These are phyloP conservation scores for Bradypodion pumilum DNA, from an alignment of 2,797 vertebrate species.

Conservation along the genomic window DNA sequence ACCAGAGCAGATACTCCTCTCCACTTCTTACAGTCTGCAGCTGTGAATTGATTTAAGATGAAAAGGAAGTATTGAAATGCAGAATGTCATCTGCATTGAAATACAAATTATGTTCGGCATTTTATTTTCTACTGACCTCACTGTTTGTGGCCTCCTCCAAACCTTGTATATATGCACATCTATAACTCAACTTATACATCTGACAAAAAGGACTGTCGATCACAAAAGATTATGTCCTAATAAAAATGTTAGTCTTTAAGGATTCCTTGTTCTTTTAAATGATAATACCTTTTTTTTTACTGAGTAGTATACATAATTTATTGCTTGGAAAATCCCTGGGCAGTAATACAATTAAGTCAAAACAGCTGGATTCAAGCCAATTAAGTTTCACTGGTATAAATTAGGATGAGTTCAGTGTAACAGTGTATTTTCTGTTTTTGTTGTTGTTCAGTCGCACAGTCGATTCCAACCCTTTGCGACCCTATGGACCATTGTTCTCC, in stretches of 20 bases:
- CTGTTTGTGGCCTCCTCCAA: neutral
- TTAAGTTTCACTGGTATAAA: neutral
- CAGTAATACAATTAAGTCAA: slow-evolving; percentile 30
- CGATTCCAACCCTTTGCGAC: too few relatives aligned
- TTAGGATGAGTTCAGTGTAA: slow-evolving; percentile 3
- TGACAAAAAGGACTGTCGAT: neutral
- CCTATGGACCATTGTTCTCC: too few relatives aligned
- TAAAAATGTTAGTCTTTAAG: neutral
- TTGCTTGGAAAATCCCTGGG: slow-evolving; percentile 26
- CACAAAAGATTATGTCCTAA: neutral
- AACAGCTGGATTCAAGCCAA: slow-evolving; percentile 21
- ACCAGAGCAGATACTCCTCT: neutral
- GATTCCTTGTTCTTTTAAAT: slow-evolving; percentile 7
- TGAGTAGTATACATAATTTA: slow-evolving; percentile 32
- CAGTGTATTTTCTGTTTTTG: slow-evolving; percentile 17
- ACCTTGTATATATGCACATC: neutral
- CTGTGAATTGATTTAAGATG: neutral
- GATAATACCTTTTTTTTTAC: slow-evolving; percentile 12
- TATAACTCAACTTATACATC: neutral
- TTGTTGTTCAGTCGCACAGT: too few relatives aligned
- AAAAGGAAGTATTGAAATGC: slow-evolving; percentile 12
- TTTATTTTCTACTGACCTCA: neutral
- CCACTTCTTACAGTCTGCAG: neutral
- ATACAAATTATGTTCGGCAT: neutral
- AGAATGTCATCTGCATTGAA: neutral